phyloP scores from a whole-genome alignment of 2,888 invertebrate genomes.

The Strigamia transsilvanica region DNA sequence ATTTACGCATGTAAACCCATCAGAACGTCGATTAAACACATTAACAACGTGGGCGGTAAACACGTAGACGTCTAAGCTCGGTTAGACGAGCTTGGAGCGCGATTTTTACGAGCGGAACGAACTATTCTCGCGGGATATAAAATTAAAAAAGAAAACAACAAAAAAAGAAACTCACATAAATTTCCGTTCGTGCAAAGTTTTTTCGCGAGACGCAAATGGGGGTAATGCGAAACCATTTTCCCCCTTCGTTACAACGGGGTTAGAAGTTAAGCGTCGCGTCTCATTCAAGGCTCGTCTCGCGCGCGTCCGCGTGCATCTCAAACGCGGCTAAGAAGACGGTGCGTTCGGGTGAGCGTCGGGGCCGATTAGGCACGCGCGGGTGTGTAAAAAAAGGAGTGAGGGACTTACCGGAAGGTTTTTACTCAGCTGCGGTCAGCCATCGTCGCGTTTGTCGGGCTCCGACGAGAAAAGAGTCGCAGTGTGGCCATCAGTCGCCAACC shows the following conservation, averaged over 20 bases:
- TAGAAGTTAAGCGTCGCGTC: not conserved
- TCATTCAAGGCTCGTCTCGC: not conserved
- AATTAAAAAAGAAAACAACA: not conserved
- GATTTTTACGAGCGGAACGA: conserved; percentile 10
- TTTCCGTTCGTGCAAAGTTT: not conserved
- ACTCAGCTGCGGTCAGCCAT: not conserved
- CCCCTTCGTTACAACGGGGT: conserved; percentile 21
- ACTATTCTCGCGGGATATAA: not conserved
- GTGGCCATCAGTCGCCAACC: conserved; percentile 7
- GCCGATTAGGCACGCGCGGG: conserved; percentile 38
- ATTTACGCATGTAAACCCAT: too few species aligned
- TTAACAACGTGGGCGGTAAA: too few species aligned
- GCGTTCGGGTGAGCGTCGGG: not conserved
- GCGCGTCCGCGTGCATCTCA: conserved; percentile 35
- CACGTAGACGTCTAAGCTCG: not conserved
- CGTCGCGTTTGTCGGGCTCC: conserved; percentile 5
- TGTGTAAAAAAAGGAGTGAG: not conserved
- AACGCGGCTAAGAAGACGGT: conserved; percentile 37
- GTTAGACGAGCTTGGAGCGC: not conserved
- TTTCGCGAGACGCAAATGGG: not conserved
- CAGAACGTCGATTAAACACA: too few species aligned
- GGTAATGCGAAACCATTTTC: not conserved
- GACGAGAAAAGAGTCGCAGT: not conserved
- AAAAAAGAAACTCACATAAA: not conserved
- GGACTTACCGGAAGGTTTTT: not conserved